These are phyloP conservation scores for Ophiothrix spiculata DNA, from an alignment of 35 echinoderm and acorn worm genomes.

Conservation along the genomic window DNA sequence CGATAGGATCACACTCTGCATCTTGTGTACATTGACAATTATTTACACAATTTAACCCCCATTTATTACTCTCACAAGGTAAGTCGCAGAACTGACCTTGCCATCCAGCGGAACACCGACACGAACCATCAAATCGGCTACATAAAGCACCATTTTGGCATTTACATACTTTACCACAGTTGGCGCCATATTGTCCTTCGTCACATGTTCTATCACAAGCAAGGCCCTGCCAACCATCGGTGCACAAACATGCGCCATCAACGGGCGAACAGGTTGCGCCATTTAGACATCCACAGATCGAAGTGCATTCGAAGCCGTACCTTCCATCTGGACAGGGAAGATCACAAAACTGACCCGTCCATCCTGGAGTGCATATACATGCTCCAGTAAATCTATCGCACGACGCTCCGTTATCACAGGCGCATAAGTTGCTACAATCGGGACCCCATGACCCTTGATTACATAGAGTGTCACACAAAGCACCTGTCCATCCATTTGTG, in stretches of 20 bases:
- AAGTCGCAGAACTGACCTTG: constrained; percentile 50
- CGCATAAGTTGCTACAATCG: constrained; percentile 42
- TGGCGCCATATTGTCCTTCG: constrained; percentile 42
- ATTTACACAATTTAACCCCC: constrained; percentile 43
- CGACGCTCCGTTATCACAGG: constrained; percentile 54
- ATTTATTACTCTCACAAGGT: constrained; percentile 38
- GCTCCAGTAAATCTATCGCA: constrained; percentile 65
- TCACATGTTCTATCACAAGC: constrained; percentile 50
- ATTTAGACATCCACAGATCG: constrained; percentile 49
- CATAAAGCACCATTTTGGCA: constrained; percentile 70
- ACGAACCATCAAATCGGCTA: constrained; percentile 48
- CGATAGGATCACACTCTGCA: constrained; percentile 31
- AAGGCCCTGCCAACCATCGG: constrained; percentile 44
- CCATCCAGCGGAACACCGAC: constrained; percentile 56
- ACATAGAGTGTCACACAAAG: constrained; percentile 64
- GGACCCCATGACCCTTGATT: constrained; percentile 58
- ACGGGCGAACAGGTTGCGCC: constrained; percentile 47
- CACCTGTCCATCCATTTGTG: constrained; percentile 56
- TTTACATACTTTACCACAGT: constrained; percentile 50
- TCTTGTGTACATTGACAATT: constrained; percentile 47
- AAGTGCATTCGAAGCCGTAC: constrained; percentile 48
- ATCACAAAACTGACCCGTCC: constrained; percentile 51
- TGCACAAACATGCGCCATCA: constrained; percentile 63
- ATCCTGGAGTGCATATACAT: constrained; percentile 71
- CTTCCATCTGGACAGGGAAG: constrained; percentile 39